Base-by-base conservation (phyloP, 2,888 invertebrate genomes). In the Heliconius erato region DNA sequence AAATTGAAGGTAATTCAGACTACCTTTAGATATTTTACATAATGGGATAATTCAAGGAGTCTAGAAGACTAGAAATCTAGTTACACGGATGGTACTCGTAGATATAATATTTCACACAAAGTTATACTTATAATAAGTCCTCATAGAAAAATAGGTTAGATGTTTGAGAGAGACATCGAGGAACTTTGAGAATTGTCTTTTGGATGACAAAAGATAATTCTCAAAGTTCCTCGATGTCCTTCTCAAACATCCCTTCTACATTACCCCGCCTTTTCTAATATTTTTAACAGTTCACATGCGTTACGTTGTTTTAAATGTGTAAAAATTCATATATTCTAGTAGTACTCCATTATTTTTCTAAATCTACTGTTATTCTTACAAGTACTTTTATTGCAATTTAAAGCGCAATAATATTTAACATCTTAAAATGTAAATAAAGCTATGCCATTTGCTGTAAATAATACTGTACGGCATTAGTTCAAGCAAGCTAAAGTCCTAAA, bases 11-110 rank as follows among this genome's bases (percentile, higher is more conserved):
- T 63, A 63, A 63, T 63, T 59, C 59, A 59, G n/a, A 11, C n/a
- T 59, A 59, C 9, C 1, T 63, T n/a, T 44, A 65, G 26, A 78
- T 49, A 78, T 67, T 78, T 67, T 67, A 28, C 67, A 44, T 78
- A 78, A 67, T 44, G 19, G 44, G 23, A 49, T 67, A 28, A 78
- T 67, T 76, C 12, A 59, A 32, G 23, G 28, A 74, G 23, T 59
- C 59, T 59, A 32, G n/a, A 44, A 23, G 28, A 28, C 16, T 26
- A n/a, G 9, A 11, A 69, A n/a, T n/a, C n/a, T 1, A n/a, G n/a
- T 71, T 71, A 68, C 19, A 7, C 7, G 12, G 5, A 40, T n/a
- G 40, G 11, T 12, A 32, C 32, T 32, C 32, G 32, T 32, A 40
- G n/a, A 69, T 35, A n/a, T 69, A n/a, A 69, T 35, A 69, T 23